Base-by-base conservation (phyloP, 2,113 vertebrate genomes). In the Tympanuchus pallidicinctus region DNA sequence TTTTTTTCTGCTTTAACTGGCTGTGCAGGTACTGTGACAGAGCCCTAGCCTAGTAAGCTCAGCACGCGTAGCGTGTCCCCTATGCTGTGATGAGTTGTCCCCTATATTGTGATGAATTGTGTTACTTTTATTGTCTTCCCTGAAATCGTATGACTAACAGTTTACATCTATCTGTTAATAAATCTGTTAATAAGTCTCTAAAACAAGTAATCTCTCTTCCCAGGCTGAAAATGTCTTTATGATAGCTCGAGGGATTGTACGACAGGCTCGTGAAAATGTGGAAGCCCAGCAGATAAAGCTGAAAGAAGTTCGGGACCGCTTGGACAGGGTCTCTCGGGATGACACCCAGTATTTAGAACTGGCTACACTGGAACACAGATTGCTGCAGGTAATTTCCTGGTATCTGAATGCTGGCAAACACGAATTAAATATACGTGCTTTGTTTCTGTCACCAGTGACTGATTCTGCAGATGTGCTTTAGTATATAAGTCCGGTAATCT, bases 151-250 rank as follows among this genome's bases (percentile, higher is more conserved):
- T 20, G 71, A 66, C 52, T 63, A 40, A 56, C 3, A 38, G 21
- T 81, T 77, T 69, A 93, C 25, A 22, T 86, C 13, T 71, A 27
- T 57, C 17, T 66, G 34, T 16, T 38, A 13, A 15, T 64, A 71
- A 61, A 24, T 57, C 17, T 66, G 34, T 16, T 38, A 13, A 13
- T 64, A 69, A 61, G 34, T 81, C 19, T 88, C 80, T 96, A 56
- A 95, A 91, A 90, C 16, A 87, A 82, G 42, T 71, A 32, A 45
- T 90, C 9, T 24, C 67, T 88, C 9, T 93, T 93, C 88, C 77
- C 95, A 99, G 99, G 99, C 98, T 43, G 99, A 99, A 96, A 98
- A 99, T 56, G 97, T 98, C 18, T 99, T 99, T 97, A 99, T 99
- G 99, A 95, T 99, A 84, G 98, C 99, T 86, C 98, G 99, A 69